Base-by-base conservation (phyloP, 1,140 invertebrate species). In the Pogonomyrmex barbatus region DNA sequence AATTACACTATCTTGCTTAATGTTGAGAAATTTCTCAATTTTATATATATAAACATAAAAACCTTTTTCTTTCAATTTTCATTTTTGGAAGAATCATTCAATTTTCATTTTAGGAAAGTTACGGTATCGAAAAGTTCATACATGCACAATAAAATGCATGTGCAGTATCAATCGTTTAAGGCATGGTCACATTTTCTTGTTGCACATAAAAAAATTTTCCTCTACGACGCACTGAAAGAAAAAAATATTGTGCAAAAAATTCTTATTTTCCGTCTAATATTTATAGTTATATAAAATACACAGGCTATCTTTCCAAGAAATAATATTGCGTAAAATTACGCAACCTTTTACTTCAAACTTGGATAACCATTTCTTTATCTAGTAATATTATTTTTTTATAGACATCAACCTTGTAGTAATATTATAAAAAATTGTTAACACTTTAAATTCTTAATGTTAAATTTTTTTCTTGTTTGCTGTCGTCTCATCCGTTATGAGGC, bases 111-210 rank as follows among this genome's bases (percentile, higher is more conserved):
- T 68, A 30, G 0, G 5, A 42, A 65, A 68, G 45, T 68, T 14
- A 12, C 10, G 24, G 24, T 24, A 24, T 24, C 24, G 0, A 50
- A 65, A 42, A 30, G 12, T 68, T 12, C n/a, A 8, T 24, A 10
- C 39, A 12, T 33, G 24, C n/a, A 50, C 0, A 42, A 4, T 68
- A 68, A 42, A 68, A 9, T 24, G n/a, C 4, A 68, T 30, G n/a
- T n/a, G 2, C 10, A 47, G 6, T 4, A 24, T 47, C n/a, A 30
- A 6, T 68, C 67, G 50, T 50, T 68, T 50, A 50, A 90, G 76
- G 62, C 81, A 68, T 88, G 62, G 86, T 62, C 65, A 91, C 89
- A 92, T 92, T 92, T 91, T 90, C 89, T 91, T 88, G 86, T 90
- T 85, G 84, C 67, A 89, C 77, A 65, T 78, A 88, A 82, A 39